Conservation (phyloP, 2,888 invertebrate genomes). For the Pachliopta kotzebuea region DNA sequence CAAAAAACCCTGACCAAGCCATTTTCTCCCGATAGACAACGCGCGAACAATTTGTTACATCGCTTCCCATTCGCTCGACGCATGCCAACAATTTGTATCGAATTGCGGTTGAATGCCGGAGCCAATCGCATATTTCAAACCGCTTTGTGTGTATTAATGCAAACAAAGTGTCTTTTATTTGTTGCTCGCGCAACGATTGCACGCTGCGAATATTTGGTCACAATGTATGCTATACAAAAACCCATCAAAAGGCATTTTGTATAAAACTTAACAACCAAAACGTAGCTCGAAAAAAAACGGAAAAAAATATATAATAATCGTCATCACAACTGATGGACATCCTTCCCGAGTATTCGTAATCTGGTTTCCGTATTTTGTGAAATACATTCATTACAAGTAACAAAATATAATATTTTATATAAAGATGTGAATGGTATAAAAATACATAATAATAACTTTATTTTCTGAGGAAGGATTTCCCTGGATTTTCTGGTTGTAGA, state of each 20-base stretch:
- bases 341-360: not conserved
- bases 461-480: too few relatives aligned
- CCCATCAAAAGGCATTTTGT: not conserved
- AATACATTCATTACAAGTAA: not conserved
- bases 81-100: conserved; percentile 38
- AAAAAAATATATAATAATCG: not conserved
- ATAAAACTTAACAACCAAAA: not conserved
- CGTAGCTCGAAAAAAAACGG: too few relatives aligned
- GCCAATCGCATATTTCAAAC: conserved; percentile 40
- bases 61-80: conserved; percentile 33
- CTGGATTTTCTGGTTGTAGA: too few relatives aligned
- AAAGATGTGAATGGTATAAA: too few relatives aligned
- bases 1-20: not conserved
- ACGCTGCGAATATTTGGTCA: conserved; percentile 19
- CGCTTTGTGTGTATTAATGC: conserved; percentile 33
- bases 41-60: conserved; percentile 35
- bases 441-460: too few relatives aligned
- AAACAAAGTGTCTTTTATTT: conserved; percentile 38
- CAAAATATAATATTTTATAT: too few relatives aligned
- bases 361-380: too few relatives aligned
- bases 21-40: conserved; percentile 26
- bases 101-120: conserved; percentile 35
- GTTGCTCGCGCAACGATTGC: conserved; percentile 32
- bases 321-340: not conserved
- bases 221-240: not conserved